These are phyloP conservation scores for Neomonachus schauinslandi DNA, from an alignment of 2,113 vertebrate genomes.

Conservation along the genomic window DNA sequence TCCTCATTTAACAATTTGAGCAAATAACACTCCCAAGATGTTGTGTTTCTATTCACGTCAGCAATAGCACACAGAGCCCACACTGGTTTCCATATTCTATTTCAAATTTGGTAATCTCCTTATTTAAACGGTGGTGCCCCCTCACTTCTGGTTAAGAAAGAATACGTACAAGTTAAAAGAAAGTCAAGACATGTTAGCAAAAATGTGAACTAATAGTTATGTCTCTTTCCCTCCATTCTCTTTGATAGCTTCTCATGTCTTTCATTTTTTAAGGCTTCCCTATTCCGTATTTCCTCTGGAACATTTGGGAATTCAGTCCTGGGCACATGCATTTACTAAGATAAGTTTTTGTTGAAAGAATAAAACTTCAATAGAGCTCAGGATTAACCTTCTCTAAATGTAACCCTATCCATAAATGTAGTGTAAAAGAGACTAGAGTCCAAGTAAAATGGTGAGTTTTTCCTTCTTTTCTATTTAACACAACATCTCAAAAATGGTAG, in stretches of 20 bases:
- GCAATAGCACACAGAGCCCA: not conserved
- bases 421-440: not conserved
- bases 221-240: not conserved
- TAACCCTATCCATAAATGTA: not conserved
- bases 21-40: not conserved
- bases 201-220: not conserved
- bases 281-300: not conserved
- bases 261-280: not conserved
- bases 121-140: not conserved
- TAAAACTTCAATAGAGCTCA: not conserved
- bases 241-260: not conserved
- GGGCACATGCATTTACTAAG: not conserved
- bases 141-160: not conserved
- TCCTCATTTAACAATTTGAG: constrained; percentile 10
- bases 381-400: not conserved
- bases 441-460: not conserved
- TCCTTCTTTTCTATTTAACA: not conserved
- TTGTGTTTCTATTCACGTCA: constrained; percentile 24
- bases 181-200: not conserved
- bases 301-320: not conserved
- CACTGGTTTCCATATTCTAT: not conserved
- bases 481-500: not conserved
- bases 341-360: not conserved
- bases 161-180: not conserved
- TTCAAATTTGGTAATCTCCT: not conserved